A percentile compares a stretch with the other conserved stretches of the same genome.
phyloP scores from a whole-genome alignment of 2,797 vertebrate genomes.

The Xiphorhynchus erythropygius region DNA sequence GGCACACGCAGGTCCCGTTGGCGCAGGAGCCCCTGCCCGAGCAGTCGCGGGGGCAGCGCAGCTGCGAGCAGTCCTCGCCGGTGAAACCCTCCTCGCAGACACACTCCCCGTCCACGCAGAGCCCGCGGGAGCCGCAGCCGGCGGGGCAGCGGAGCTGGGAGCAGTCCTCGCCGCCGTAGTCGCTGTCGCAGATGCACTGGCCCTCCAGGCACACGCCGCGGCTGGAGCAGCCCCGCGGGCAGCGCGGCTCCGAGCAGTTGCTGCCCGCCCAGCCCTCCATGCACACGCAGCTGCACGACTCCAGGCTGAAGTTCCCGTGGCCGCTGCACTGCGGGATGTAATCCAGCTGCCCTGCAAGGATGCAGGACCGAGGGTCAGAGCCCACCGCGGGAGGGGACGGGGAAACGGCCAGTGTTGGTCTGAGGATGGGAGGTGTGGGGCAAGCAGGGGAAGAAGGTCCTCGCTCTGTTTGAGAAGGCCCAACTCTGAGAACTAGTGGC shows the following conservation, averaged over 20 bases:
- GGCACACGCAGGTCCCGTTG: slow-evolving; percentile 91
- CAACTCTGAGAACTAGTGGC: neutral
- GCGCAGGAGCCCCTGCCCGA: slow-evolving; percentile 87
- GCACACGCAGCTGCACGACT: slow-evolving; percentile 92
- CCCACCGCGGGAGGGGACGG: neutral
- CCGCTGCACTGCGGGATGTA: slow-evolving; percentile 90
- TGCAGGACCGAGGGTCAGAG: neutral
- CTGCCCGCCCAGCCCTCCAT: slow-evolving; percentile 92
- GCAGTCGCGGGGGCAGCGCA: slow-evolving; percentile 91
- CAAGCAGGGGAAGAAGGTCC: neutral
- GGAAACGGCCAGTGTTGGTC: neutral
- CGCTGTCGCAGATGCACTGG: slow-evolving; percentile 91
- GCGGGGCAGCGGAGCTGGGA: slow-evolving; percentile 88
- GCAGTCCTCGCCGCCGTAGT: slow-evolving; percentile 93
- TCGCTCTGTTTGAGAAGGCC: neutral
- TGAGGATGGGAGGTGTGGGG: neutral
- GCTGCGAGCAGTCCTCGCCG: slow-evolving; percentile 88
- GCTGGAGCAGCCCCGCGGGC: slow-evolving; percentile 90
- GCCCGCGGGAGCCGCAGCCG: slow-evolving; percentile 89
- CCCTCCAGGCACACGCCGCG: slow-evolving; percentile 91
- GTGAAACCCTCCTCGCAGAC: slow-evolving; percentile 91
- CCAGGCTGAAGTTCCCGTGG: slow-evolving; percentile 94
- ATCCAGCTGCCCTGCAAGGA: slow-evolving; percentile 87
- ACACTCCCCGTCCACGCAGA: slow-evolving; percentile 94
- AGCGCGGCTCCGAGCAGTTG: slow-evolving; percentile 93